Base-by-base conservation (phyloP, 1,140 invertebrate genomes). In the Triops longicaudatus region DNA sequence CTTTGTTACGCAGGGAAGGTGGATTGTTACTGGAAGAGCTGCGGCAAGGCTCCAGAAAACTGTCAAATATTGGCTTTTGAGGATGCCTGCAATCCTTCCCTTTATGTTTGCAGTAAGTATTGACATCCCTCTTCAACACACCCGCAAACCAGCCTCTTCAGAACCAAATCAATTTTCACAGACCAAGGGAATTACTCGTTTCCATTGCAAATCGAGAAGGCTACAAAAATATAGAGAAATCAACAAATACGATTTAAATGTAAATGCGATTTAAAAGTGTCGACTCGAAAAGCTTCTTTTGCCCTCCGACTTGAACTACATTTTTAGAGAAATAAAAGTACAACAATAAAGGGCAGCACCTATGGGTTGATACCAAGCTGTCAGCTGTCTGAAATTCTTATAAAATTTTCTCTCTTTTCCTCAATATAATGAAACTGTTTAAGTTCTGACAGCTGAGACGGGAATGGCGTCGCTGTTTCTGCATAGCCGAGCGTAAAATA, bases 21-120 rank as follows among this genome's bases (percentile, higher is more conserved):
- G 14, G 80, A 80, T 72, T 81, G 80, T 73, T 81, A 79, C 74
- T 80, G 80, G 80, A 81, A 81, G 73, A 77, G 79, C 71, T 81
- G 80, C 72, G 78, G 75, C 6, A 78, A 79, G 17, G 42, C 79
- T 26, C 80, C 79, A 0, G 79, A 81, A 22, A 79, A 79, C n/a
- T 81, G 80, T 74, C 41, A 76, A 12, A 75, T 72, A 28, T 75
- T 81, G 26, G 63, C 63, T 31, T 79, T 71, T 37, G 73, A 80
- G 26, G 80, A 76, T 4, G 77, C 79, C 27, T 81, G 80, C 73
- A 79, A 79, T 44, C 77, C 79, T 73, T 79, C 79, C 9, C 74
- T 79, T 12, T 79, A 78, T 73, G n/a, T 79, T 72, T 79, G 79
- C 77, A 50, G 79, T 79, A 78, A 75, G 76, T 73, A 31, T 31